These are phyloP conservation scores for Dromius quadrimaculatus DNA, from an alignment of 2,888 invertebrate species.

Conservation along the genomic window DNA sequence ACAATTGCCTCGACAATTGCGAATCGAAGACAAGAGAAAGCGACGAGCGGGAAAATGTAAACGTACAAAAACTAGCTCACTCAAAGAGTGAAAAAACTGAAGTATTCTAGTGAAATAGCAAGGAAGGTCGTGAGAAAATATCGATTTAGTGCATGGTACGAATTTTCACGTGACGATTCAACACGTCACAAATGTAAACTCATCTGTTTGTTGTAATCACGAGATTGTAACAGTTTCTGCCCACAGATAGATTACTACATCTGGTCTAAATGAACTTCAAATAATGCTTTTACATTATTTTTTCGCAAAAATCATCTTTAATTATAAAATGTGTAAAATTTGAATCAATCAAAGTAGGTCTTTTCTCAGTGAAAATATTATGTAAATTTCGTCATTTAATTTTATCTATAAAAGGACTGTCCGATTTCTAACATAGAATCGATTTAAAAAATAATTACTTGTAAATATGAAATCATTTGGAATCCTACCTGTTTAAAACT, in stretches of 20 bases:
- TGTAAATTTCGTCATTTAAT: too few relatives aligned
- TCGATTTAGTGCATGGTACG: background rate
- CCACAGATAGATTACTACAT: background rate
- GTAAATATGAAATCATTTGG: too few relatives aligned
- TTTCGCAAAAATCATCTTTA: too few relatives aligned
- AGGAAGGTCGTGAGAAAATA: conserved; percentile 27
- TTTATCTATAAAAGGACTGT: too few relatives aligned
- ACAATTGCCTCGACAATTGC: conserved; percentile 16
- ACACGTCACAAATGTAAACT: background rate
- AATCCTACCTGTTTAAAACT: too few relatives aligned
- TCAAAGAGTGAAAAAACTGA: conserved; percentile 12
- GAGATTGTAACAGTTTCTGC: background rate
- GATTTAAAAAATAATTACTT: too few relatives aligned
- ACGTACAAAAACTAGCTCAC: conserved; percentile 14
- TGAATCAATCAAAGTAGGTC: too few relatives aligned
- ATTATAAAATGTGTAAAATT: too few relatives aligned
- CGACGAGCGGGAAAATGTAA: conserved; percentile 24
- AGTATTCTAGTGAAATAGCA: conserved; percentile 21
- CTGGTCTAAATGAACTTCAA: background rate
- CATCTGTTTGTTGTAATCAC: background rate
- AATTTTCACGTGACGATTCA: background rate
- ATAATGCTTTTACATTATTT: too few relatives aligned
- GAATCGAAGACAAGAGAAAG: conserved; percentile 25
- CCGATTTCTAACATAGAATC: too few relatives aligned
- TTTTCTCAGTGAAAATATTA: too few relatives aligned